phyloP scores from a whole-genome alignment of 2,797 vertebrate species.

The Nasua narica region DNA sequence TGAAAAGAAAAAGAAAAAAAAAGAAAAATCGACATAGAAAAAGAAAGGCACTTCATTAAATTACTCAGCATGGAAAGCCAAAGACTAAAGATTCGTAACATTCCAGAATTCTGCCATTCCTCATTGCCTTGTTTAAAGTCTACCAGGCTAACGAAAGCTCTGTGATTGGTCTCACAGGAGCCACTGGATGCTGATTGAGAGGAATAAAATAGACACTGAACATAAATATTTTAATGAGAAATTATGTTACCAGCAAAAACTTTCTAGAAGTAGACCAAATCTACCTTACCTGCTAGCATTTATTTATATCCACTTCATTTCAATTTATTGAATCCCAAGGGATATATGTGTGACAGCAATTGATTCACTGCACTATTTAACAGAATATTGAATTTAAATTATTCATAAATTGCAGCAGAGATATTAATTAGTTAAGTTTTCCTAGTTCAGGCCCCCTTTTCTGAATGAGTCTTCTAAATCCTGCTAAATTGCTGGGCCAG shows the following conservation, averaged over 20 bases:
- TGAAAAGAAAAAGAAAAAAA: constrained; percentile 1
- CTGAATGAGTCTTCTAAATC: neutral
- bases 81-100: neutral
- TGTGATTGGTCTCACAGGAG: neutral
- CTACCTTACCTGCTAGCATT: neutral
- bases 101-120: neutral
- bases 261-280: constrained; percentile 11
- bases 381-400: constrained; percentile 49
- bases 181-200: neutral
- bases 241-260: neutral
- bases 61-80: neutral
- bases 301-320: constrained; percentile 45
- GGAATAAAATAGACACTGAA: neutral
- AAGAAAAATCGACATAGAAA: neutral
- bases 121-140: neutral
- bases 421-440: constrained; percentile 29
- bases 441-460: neutral
- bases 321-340: neutral
- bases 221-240: constrained; percentile 6
- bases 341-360: neutral
- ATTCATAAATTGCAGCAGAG: constrained; percentile 1
- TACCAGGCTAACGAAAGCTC: neutral
- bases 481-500: neutral
- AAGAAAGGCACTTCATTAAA: neutral
- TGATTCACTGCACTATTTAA: constrained; percentile 41